Evolutionary conservation across 2,888 invertebrate genomes (phyloP), one percentile per base, ranked within the genome.

Genomic region (Ophraella communa): DNA sequence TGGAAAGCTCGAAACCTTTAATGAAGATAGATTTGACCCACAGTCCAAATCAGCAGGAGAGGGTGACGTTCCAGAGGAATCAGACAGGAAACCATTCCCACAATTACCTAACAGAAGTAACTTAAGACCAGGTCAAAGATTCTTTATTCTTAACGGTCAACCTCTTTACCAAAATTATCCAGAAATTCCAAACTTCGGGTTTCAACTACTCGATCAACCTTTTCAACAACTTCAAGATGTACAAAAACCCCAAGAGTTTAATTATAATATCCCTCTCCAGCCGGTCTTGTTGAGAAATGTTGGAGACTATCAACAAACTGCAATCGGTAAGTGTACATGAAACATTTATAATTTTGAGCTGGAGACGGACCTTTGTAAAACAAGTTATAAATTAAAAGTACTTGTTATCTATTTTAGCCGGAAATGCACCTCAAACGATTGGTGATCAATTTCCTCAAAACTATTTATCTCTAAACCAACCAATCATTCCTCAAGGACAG

Each of bases 121-220:
- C 33, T 66, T 80, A 4, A 75, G 73, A 66, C 80, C 81, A 3
- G 87, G 87, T 1, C 86, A 87, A 70, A 79, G 86, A 64, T 86
- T 86, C 67, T 88, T 86, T 77, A 85, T 87, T 24, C 82, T 88
- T 0, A 86, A 87, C 70, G 87, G 81, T 71, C 84, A 81, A 64
- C 83, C 83, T 1, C 81, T 85, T 39, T 85, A 82, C 71, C 80
- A 64, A 60, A 69, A 49, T 56, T 66, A 62, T 45, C 62, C 62
- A 14, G 54, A 54, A 35, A 49, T 39, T 30, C 44, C 53, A 23
- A 47, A 54, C 11, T 20, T 59, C 39, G 67, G 49, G 47, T 62
- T 64, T 23, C 69, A 67, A 53, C 69, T 66, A 60, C 49, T 54
- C 10, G 53, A 63, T 20, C 66, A 62, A 33, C 44, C 59, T 42